phyloP scores from a whole-genome alignment of 2,797 vertebrate species.

The Cirrhinus mrigala region DNA sequence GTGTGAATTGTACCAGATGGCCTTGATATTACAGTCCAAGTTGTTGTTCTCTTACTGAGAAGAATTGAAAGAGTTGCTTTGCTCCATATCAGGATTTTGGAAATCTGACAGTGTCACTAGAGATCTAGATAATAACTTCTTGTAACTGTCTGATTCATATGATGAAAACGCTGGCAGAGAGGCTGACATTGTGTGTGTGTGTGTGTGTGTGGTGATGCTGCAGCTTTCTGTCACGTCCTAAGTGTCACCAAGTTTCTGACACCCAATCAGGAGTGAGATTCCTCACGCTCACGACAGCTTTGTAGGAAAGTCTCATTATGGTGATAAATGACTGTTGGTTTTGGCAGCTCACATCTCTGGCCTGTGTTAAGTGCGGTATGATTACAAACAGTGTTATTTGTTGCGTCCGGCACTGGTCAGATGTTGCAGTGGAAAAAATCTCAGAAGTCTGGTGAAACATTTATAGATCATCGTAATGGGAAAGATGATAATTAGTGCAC shows the following conservation, averaged over 20 bases:
- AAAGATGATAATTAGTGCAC: slow-evolving; percentile 55
- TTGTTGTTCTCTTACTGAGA: neutral
- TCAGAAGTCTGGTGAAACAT: slow-evolving; percentile 62
- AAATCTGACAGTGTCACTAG: slow-evolving; percentile 18
- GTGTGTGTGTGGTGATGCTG: slow-evolving; percentile 45
- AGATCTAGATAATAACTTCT: slow-evolving; percentile 22
- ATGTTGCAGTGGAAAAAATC: slow-evolving; percentile 55
- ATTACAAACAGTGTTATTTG: slow-evolving; percentile 54
- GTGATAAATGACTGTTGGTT: slow-evolving; percentile 52
- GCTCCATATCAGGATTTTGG: slow-evolving; percentile 22
- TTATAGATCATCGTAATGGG: slow-evolving; percentile 67
- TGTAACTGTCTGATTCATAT: slow-evolving; percentile 38
- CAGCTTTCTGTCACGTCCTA: neutral
- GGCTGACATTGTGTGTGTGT: slow-evolving; percentile 55
- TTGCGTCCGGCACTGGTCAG: slow-evolving; percentile 31
- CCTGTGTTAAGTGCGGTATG: slow-evolving; percentile 61
- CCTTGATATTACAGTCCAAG: neutral
- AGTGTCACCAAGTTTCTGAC: slow-evolving; percentile 38
- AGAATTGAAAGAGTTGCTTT: neutral
- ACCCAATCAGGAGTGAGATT: slow-evolving; percentile 62
- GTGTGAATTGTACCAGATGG: neutral
- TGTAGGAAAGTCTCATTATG: slow-evolving; percentile 63
- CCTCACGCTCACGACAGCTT: slow-evolving; percentile 66
- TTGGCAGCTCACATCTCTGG: slow-evolving; percentile 56
- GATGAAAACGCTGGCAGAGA: neutral